phyloP scores from a whole-genome alignment of 2,797 vertebrate genomes.

The Clarias laeviceps region DNA sequence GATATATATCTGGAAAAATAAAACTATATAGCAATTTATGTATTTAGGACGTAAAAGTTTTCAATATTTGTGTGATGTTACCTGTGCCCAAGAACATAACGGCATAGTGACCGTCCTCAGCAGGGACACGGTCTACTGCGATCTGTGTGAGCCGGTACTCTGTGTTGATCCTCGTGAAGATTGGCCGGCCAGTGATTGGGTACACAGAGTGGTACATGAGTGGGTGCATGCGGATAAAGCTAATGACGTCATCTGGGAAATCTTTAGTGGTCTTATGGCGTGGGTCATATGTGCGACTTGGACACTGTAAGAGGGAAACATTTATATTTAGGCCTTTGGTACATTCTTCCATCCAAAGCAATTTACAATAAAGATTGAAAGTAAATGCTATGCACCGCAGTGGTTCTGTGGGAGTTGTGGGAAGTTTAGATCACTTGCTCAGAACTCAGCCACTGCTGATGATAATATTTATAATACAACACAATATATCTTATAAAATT shows the following conservation, averaged over 20 bases:
- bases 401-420: not conserved
- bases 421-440: not conserved
- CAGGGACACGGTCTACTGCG: conserved; percentile 90
- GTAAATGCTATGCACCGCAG: not conserved
- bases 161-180: conserved; percentile 87
- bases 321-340: not conserved
- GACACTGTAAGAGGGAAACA: conserved; percentile 77
- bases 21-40: not conserved
- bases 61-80: conserved; percentile 58
- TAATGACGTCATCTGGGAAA: conserved; percentile 94
- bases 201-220: conserved; percentile 87
- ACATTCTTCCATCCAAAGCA: not conserved
- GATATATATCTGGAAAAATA: not conserved
- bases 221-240: conserved; percentile 89
- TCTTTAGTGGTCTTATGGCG: conserved; percentile 93
- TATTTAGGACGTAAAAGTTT: not conserved
- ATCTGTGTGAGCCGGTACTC: conserved; percentile 91
- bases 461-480: not conserved
- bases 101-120: conserved; percentile 96
- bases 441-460: not conserved
- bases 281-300: conserved; percentile 93
- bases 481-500: not conserved
- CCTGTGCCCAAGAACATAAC: conserved; percentile 98
- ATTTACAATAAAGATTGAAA: not conserved
- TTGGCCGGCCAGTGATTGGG: conserved; percentile 81